phyloP scores from a whole-genome alignment of 2,888 invertebrate genomes.

The Parnassius apollo region DNA sequence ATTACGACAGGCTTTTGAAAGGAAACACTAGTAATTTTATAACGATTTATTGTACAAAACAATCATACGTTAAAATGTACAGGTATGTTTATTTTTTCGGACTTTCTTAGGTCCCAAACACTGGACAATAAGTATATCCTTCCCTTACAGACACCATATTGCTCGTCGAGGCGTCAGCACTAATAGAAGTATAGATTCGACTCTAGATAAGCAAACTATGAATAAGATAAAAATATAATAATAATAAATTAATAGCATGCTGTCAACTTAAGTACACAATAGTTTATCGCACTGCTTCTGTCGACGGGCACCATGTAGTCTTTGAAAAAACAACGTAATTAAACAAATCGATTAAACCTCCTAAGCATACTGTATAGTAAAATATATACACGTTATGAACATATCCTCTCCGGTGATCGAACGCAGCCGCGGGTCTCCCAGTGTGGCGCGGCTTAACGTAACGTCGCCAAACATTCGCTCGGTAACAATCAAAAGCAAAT shows the following conservation, averaged over 20 bases:
- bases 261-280: slow-evolving; percentile 80
- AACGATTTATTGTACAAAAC: slow-evolving; percentile 83
- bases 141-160: slow-evolving; percentile 80
- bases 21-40: slow-evolving; percentile 73
- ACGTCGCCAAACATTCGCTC: slow-evolving; percentile 35
- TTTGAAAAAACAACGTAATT: slow-evolving; percentile 77
- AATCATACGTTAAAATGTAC: slow-evolving; percentile 83
- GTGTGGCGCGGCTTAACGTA: slow-evolving; percentile 35
- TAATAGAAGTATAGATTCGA: slow-evolving; percentile 76
- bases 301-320: slow-evolving; percentile 81
- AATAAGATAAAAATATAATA: slow-evolving; percentile 76
- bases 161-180: slow-evolving; percentile 81
- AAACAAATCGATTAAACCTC: slow-evolving; percentile 79
- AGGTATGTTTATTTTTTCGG: slow-evolving; percentile 81
- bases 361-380: slow-evolving; percentile 74
- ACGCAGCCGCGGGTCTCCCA: slow-evolving; percentile 39
- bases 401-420: slow-evolving; percentile 72
- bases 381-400: slow-evolving; percentile 79
- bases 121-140: slow-evolving; percentile 77
- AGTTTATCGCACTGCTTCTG: slow-evolving; percentile 77
- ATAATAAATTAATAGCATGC: slow-evolving; percentile 78
- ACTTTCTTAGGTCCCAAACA: slow-evolving; percentile 76
- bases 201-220: slow-evolving; percentile 80
- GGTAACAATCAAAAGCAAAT: slow-evolving; percentile 53
- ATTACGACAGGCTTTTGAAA: slow-evolving; percentile 31